Evolutionary conservation across 1,140 invertebrate species (phyloP).

Genomic region (Drosophila cardini): DNA sequence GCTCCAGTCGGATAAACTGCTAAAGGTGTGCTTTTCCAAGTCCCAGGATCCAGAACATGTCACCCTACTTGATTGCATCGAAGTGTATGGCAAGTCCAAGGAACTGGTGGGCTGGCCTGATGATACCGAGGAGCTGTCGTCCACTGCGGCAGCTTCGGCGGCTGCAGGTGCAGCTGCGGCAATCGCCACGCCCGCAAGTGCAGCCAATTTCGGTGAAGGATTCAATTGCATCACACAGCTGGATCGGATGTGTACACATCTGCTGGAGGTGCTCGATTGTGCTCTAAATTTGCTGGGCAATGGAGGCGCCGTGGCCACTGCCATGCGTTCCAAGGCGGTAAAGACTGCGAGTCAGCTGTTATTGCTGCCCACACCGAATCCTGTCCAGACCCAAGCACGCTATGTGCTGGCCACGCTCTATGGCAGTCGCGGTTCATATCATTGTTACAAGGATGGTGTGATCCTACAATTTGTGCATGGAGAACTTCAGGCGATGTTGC

Average conservation of each 20-base stretch:
- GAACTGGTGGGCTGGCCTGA: constrained; percentile 99
- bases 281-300: constrained; percentile 85
- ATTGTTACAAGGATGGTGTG: constrained; percentile 95
- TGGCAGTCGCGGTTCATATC: constrained; percentile 89
- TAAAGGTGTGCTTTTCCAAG: constrained; percentile 95
- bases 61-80: constrained; percentile 96
- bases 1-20: constrained; percentile 95
- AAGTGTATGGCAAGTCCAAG: constrained; percentile 97
- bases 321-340: constrained; percentile 87
- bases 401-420: constrained; percentile 93
- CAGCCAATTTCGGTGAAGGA: constrained; percentile 70
- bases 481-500: constrained; percentile 86
- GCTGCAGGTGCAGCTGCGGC: constrained; percentile 24
- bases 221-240: constrained; percentile 78
- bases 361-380: constrained; percentile 92
- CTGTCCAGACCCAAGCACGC: constrained; percentile 91
- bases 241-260: constrained; percentile 89
- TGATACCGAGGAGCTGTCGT: constrained; percentile 93
- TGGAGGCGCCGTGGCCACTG: constrained; percentile 74
- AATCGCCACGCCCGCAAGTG: constrained; percentile 17
- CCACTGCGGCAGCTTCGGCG: not conserved
- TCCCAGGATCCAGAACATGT: constrained; percentile 95
- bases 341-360: constrained; percentile 92
- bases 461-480: constrained; percentile 91
- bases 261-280: constrained; percentile 91